Evolutionary conservation across 2,113 vertebrate genomes (phyloP), one percentile per base, ranked within the genome.

Genomic region (Psettodes erumei): DNA sequence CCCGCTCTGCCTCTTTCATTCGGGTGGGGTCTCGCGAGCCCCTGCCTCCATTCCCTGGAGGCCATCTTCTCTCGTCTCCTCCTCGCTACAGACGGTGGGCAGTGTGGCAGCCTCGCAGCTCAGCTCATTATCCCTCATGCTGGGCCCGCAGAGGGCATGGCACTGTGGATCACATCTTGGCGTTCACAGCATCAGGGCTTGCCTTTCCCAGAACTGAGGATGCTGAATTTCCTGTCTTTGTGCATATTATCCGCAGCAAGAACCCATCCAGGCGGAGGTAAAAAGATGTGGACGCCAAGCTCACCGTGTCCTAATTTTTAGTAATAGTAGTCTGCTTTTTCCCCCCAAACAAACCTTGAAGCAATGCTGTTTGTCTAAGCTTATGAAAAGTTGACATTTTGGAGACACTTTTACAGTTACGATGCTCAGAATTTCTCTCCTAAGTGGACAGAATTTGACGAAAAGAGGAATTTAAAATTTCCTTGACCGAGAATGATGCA

Each of bases 71-170:
- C 65, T 69, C 18, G 25, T 86, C 76, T 86, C 61, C 58, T 74
- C 72, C 51, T 78, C 45, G 35, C 75, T 77, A 86, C 2, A 85
- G 87, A 86, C 90, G 53, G 47, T 89, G 71, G 82, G 71, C 82
- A 88, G 78, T 72, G 83, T 82, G 85, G 82, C 81, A 82, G 74
- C 58, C 68, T 74, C 33, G 86, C 83, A 83, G 84, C 88, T 82
- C 64, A 38, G 87, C 88, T 93, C 88, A 92, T 92, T 92, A 93
- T 92, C 87, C 45, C 86, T 86, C 80, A 90, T 23, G 60, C 89
- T 75, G 78, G 79, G 82, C 75, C 74, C 66, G 59, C 58, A 71
- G 76, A 87, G 87, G 84, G 72, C 83, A 81, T 12, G 76, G 73
- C 77, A 69, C 81, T 47, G 58, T 67, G 55, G 85, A 79, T 59